These are phyloP conservation scores for Centrocercus urophasianus DNA, from an alignment of 2,113 vertebrate genomes.

Conservation along the genomic window DNA sequence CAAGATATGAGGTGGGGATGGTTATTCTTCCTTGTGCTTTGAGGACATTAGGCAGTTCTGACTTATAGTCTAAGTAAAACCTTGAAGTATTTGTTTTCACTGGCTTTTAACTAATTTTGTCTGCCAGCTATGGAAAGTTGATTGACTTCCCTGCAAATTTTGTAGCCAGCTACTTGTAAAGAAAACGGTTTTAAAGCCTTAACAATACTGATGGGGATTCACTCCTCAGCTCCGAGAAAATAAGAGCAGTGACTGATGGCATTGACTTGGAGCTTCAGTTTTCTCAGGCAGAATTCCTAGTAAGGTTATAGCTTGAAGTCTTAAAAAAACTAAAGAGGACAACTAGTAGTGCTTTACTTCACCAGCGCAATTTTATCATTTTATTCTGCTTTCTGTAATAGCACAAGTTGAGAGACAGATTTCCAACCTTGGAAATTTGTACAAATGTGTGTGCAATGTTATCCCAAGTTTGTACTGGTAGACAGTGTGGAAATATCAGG, in stretches of 20 bases:
- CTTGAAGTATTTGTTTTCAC: constrained; percentile 36
- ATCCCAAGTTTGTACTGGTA: not conserved
- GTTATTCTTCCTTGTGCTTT: not conserved
- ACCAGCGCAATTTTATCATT: not conserved
- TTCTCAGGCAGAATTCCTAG: not conserved
- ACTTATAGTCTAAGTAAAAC: not conserved
- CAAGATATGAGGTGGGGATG: not conserved
- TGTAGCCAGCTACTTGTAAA: constrained; percentile 20
- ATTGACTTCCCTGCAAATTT: not conserved
- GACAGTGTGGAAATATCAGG: not conserved
- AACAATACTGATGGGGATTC: constrained; percentile 3
- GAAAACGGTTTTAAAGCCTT: not conserved
- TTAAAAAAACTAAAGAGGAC: not conserved
- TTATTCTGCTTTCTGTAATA: not conserved
- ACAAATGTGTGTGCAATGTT: too few species aligned
- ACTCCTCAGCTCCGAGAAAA: not conserved
- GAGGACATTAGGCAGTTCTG: not conserved
- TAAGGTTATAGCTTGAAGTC: not conserved
- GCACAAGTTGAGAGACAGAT: not conserved
- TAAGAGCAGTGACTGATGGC: not conserved
- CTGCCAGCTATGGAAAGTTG: not conserved
- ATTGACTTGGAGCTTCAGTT: not conserved
- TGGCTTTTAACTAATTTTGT: not conserved
- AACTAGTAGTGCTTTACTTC: not conserved
- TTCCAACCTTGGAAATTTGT: not conserved